Base-by-base conservation (phyloP, 2,797 vertebrate genomes). In the Dicrostonyx torquatus region DNA sequence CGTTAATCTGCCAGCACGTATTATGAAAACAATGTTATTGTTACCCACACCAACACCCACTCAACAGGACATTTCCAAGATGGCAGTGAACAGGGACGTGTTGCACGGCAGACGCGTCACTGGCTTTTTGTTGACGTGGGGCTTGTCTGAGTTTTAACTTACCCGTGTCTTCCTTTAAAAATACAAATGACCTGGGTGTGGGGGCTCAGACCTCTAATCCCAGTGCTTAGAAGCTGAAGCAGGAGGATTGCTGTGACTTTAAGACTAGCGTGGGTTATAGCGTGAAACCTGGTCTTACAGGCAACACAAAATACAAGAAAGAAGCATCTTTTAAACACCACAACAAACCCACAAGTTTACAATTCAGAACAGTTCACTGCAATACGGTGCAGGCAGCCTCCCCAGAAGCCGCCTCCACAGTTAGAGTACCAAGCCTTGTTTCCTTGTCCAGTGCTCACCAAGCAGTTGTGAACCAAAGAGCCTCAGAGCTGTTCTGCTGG, bases 1-100 rank as follows among this genome's bases (percentile, higher is more conserved):
- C 98, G 98, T 98, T 98, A 98, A 98, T 98, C 98, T 98, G 98
- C 98, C 98, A 98, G 98, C 97, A 97, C 97, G 96, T 98, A 98
- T 98, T 98, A 98, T 98, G 98, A 98, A 98, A 98, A 98, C 98
- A 98, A 98, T 97, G 91, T 98, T 98, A 98, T 98, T 98, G 98
- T 98, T 98, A 98, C 97, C 98, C 98, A 98, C 98, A 98, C 98
- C 98, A 98, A 98, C 98, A 98, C 98, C 98, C 98, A 98, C 98
- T 98, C 98, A 98, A 98, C 97, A 98, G 98, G 98, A 97, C 97
- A 98, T 96, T 98, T 98, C 97, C 98, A 98, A 98, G 97, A 98
- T 97, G 98, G 98, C 97, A 98, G 98, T 97, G 98, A 96, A 97
- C 95, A 97, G 96, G 98, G 98, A 97, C 97, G 97, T 97, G 98